Percentiles rank a stretch among this genome's conserved stretches.
Evolutionary conservation across 1,140 invertebrate genomes (phyloP).

Genomic region (Aethina tumida): DNA sequence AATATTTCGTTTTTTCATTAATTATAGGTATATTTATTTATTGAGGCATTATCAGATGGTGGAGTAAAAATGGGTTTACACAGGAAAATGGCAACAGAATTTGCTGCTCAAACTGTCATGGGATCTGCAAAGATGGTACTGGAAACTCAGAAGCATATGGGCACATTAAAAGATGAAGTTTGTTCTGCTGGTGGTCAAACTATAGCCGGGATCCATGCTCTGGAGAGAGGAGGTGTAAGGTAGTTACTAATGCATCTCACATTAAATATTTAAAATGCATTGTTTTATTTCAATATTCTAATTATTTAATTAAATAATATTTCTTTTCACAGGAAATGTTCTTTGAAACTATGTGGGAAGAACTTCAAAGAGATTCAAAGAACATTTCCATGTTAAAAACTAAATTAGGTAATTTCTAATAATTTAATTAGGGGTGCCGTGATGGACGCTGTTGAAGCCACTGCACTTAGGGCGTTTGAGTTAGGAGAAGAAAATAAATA

Average conservation of each 20-base stretch:
- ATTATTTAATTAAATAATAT: no score
- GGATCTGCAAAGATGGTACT: slow-evolving; percentile 90
- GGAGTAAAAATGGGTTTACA: slow-evolving; percentile 86
- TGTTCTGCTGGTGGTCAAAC: slow-evolving; percentile 90
- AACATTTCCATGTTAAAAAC: no score
- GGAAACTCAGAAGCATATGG: slow-evolving; percentile 72
- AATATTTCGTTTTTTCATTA: slow-evolving; percentile 3
- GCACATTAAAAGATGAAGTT: slow-evolving; percentile 83
- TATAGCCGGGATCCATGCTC: slow-evolving; percentile 76
- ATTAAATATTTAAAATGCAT: no score
- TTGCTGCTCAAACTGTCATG: slow-evolving; percentile 75
- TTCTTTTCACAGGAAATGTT: no score
- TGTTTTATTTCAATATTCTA: no score
- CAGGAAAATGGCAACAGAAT: slow-evolving; percentile 63
- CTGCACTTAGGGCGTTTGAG: slow-evolving; percentile 48
- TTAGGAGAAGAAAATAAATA: slow-evolving; percentile 34
- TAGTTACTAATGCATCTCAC: no score
- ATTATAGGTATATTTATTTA: slow-evolving; percentile 71
- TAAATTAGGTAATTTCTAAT: no score
- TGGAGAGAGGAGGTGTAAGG: slow-evolving; percentile 79
- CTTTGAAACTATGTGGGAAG: no score
- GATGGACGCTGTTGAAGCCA: slow-evolving; percentile 63
- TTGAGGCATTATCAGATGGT: slow-evolving; percentile 86
- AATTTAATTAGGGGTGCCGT: slow-evolving; percentile 45
- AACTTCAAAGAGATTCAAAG: no score